These are phyloP conservation scores for Trimorus sp. DNA, from an alignment of 2,888 invertebrate genomes.

Conservation along the genomic window DNA sequence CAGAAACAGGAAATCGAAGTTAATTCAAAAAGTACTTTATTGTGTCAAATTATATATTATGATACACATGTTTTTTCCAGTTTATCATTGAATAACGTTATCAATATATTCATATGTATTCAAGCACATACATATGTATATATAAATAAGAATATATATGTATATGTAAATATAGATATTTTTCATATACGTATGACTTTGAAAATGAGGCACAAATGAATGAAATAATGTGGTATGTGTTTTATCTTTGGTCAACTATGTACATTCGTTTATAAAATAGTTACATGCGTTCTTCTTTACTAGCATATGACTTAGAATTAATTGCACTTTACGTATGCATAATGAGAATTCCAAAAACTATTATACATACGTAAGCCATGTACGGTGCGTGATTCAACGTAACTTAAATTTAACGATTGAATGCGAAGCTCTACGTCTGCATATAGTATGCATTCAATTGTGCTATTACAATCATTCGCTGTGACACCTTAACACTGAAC, in stretches of 20 bases:
- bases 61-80: constrained; percentile 53
- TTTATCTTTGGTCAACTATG: constrained; percentile 70
- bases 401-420: constrained; percentile 33
- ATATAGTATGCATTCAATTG: constrained; percentile 44
- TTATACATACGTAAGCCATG: constrained; percentile 28
- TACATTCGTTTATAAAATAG: constrained; percentile 71
- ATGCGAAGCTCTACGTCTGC: constrained; percentile 38
- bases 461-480: constrained; percentile 39
- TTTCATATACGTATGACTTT: constrained; percentile 47
- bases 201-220: constrained; percentile 70
- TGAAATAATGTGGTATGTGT: constrained; percentile 65
- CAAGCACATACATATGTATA: not conserved
- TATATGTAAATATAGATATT: not conserved
- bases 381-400: constrained; percentile 23
- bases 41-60: constrained; percentile 61
- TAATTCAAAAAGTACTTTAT: constrained; percentile 57
- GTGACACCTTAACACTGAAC: constrained; percentile 34
- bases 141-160: not conserved
- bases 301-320: constrained; percentile 68
- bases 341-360: not conserved
- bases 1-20: no score
- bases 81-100: constrained; percentile 42
- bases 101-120: constrained; percentile 43
- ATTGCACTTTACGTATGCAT: constrained; percentile 50
- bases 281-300: constrained; percentile 67